Conservation (phyloP, 2,797 vertebrate genomes). For the Anguilla marmorata region DNA sequence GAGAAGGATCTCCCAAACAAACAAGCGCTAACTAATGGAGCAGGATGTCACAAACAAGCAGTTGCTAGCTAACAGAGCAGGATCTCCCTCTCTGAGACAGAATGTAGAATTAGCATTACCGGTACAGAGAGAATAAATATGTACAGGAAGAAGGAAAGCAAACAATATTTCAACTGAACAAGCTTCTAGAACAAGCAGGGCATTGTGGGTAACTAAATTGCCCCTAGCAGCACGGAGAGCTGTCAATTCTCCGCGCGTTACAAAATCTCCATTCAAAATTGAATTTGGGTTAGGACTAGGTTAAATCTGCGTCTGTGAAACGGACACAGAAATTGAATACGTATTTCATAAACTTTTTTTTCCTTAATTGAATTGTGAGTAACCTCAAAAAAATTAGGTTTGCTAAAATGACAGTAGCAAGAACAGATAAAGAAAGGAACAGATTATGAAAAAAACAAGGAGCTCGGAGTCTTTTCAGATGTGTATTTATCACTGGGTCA, state of each 20-base stretch:
- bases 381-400: too few species aligned
- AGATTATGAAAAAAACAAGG: neutral
- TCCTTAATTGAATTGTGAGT: too few species aligned
- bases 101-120: neutral
- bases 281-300: too few species aligned
- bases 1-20: neutral
- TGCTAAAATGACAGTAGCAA: neutral
- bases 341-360: too few species aligned
- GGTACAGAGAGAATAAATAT: neutral
- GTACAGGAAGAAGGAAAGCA: neutral
- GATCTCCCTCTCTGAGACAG: neutral
- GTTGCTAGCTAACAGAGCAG: neutral
- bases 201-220: neutral
- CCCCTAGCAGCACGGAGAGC: too few species aligned
- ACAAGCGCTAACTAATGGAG: neutral
- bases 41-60: neutral
- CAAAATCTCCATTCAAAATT: too few species aligned
- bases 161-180: neutral
- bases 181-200: neutral
- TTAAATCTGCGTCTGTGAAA: too few species aligned
- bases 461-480: neutral
- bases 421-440: neutral
- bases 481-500: neutral
- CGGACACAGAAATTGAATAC: too few species aligned
- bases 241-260: too few species aligned